A percentile compares a stretch with the other conserved stretches of the same genome.
Evolutionary conservation across 2,888 invertebrate species (phyloP).

Genomic region (Melieria picta): DNA sequence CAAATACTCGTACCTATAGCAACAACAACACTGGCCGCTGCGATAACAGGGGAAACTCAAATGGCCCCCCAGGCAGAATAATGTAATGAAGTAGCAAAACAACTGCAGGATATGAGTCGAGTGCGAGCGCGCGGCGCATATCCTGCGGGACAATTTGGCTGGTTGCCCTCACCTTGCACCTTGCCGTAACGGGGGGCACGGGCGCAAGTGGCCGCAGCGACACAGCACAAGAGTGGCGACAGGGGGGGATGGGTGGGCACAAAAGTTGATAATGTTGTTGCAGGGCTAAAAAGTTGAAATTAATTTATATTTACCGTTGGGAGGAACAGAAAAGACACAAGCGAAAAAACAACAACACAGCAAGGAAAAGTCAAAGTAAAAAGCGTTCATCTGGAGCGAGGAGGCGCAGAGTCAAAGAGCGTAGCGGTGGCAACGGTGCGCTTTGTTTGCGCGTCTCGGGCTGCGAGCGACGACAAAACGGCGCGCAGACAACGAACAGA

Average conservation of each 20-base stretch:
- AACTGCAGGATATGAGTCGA: conserved; percentile 4
- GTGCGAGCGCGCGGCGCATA: too few species aligned
- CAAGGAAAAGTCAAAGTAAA: background rate
- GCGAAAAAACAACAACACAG: background rate
- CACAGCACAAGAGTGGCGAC: too few species aligned
- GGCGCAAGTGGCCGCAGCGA: too few species aligned
- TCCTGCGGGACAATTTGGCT: conserved; percentile 5
- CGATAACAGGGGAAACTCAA: background rate
- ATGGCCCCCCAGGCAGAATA: conserved; percentile 2
- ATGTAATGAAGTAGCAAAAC: background rate
- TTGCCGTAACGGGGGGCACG: too few species aligned
- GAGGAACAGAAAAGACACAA: conserved; percentile 3
- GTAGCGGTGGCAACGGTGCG: too few species aligned
- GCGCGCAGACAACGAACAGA: too few species aligned
- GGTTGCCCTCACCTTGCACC: too few species aligned
- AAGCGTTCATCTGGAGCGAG: background rate
- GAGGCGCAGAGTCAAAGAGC: too few species aligned
- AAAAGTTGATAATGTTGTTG: conserved; percentile 13
- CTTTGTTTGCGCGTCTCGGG: too few species aligned
- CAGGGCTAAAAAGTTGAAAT: conserved; percentile 25
- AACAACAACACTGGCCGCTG: conserved; percentile 9
- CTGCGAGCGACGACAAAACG: too few species aligned
- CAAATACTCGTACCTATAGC: background rate
- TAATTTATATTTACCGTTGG: conserved; percentile 35
- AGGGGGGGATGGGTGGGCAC: background rate